Conservation (phyloP, 1,140 invertebrate genomes). For the Lanistes nyassanus region DNA sequence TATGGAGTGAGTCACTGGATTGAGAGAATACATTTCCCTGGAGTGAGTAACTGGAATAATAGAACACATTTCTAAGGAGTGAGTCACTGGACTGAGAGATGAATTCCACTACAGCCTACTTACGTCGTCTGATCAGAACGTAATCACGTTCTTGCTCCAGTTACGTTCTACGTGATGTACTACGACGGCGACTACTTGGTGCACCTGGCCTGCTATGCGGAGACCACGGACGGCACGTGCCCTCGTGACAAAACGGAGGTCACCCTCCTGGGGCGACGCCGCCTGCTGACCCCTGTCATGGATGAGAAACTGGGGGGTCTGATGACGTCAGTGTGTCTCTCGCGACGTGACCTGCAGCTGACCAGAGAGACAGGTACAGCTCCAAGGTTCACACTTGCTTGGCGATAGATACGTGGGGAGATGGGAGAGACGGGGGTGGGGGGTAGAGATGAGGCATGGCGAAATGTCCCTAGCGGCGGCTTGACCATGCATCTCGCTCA, state of each 20-base stretch:
- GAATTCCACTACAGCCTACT: no score
- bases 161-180: slow-evolving; percentile 26
- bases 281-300: slow-evolving; percentile 2
- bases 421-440: neutral
- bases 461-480: neutral
- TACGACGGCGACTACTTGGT: slow-evolving; percentile 19
- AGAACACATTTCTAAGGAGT: no score
- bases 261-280: slow-evolving; percentile 12
- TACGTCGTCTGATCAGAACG: neutral
- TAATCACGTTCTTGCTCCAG: slow-evolving; percentile 4
- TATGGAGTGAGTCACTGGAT: no score
- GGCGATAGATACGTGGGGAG: neutral
- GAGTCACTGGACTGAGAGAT: no score
- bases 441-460: neutral
- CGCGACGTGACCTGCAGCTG: neutral
- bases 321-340: slow-evolving; percentile 18
- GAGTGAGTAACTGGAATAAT: no score
- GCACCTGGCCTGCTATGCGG: slow-evolving; percentile 26
- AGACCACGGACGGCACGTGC: slow-evolving; percentile 23
- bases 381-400: neutral
- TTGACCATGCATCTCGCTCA: neutral
- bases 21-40: no score
- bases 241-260: slow-evolving; percentile 26
- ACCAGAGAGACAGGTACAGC: neutral
- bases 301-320: slow-evolving; percentile 10